Evolutionary conservation across 1,140 invertebrate species (phyloP).

Genomic region (Thaumetopoea pityocampa): DNA sequence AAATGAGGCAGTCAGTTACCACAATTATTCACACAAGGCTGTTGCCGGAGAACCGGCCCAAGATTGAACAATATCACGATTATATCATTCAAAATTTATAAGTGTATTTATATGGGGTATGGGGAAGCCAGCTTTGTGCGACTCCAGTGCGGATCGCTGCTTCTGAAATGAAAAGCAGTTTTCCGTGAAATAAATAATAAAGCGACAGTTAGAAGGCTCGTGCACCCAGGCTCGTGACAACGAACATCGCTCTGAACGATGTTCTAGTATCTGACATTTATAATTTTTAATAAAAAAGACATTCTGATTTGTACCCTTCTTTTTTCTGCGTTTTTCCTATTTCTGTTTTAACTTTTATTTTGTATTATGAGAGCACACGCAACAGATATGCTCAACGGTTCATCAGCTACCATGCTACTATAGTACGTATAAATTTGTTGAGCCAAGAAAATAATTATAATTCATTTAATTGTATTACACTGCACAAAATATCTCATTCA

Average conservation of each 20-base stretch:
- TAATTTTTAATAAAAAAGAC: neutral
- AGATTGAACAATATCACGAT: slow-evolving; percentile 56
- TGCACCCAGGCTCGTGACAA: slow-evolving; percentile 29
- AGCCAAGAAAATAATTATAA: neutral
- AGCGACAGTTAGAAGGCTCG: slow-evolving; percentile 38
- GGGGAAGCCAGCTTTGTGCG: slow-evolving; percentile 55
- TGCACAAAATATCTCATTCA: slow-evolving; percentile 50
- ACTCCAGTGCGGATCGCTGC: slow-evolving; percentile 44
- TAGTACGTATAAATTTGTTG: no score
- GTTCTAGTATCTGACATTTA: slow-evolving; percentile 9
- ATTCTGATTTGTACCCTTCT: no score
- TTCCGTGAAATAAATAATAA: slow-evolving; percentile 63
- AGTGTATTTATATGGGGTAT: slow-evolving; percentile 58
- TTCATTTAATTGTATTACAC: no score
- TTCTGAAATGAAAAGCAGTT: slow-evolving; percentile 68
- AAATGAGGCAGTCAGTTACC: slow-evolving; percentile 11
- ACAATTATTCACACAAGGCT: slow-evolving; percentile 26
- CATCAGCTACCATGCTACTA: no score
- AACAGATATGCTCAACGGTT: no score
- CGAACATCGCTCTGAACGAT: slow-evolving; percentile 34
- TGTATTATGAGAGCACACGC: no score
- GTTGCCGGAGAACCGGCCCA: slow-evolving; percentile 41
- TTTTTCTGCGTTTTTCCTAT: no score
- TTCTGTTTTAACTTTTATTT: no score
- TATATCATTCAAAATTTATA: slow-evolving; percentile 60